These are phyloP conservation scores for Apodemus sylvaticus DNA, from an alignment of 2,113 vertebrate species.

Conservation along the genomic window DNA sequence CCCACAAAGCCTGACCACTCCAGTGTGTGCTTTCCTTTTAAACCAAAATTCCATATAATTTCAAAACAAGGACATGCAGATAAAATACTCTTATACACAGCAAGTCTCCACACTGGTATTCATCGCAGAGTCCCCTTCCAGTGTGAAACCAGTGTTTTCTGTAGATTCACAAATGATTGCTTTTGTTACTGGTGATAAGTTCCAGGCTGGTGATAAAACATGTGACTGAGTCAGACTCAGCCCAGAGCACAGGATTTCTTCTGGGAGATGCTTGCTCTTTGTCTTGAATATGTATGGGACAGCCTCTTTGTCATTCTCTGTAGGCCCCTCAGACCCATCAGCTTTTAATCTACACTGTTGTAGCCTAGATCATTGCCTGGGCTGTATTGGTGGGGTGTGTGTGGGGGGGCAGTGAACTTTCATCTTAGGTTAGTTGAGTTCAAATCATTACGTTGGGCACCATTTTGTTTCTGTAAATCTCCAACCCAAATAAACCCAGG, in stretches of 20 bases:
- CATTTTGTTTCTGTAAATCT: no score
- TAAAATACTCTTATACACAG: constrained; percentile 72
- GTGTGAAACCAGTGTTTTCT: constrained; percentile 62
- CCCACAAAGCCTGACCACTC: constrained; percentile 22
- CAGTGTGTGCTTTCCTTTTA: constrained; percentile 29
- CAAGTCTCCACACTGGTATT: constrained; percentile 58
- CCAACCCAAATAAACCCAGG: no score
- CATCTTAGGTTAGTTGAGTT: no score
- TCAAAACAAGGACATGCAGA: constrained; percentile 67
- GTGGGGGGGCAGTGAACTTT: no score
- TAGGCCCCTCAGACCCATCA: no score
- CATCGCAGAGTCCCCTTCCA: constrained; percentile 63
- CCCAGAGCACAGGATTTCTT: neutral
- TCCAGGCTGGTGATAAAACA: constrained; percentile 65
- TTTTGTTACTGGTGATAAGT: constrained; percentile 69
- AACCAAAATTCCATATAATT: constrained; percentile 51
- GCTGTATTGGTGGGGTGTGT: no score
- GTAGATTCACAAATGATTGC: constrained; percentile 69
- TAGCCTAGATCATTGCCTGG: no score
- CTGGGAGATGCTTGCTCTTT: constrained; percentile 41
- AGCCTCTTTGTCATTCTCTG: no score
- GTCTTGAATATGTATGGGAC: neutral
- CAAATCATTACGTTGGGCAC: no score
- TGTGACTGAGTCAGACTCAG: constrained; percentile 5
- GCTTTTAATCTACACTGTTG: no score